These are phyloP conservation scores for Rhodinocichla rosea DNA, from an alignment of 2,113 vertebrate species.

Conservation along the genomic window DNA sequence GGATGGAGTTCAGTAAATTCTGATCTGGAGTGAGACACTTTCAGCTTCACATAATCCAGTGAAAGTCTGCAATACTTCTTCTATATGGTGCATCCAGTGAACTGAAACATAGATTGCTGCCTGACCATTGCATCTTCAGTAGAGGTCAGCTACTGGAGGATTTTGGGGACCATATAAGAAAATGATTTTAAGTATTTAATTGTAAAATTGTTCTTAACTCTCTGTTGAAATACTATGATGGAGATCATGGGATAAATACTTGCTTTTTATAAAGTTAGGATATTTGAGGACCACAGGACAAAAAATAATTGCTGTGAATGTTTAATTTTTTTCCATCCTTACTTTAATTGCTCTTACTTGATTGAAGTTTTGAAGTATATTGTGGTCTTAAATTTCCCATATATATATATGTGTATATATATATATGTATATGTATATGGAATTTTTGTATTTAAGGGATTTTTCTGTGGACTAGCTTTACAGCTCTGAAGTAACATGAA, in stretches of 20 bases:
- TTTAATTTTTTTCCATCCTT: neutral
- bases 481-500: neutral
- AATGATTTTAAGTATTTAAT: neutral
- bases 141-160: neutral
- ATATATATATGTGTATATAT: too few relatives aligned
- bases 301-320: neutral
- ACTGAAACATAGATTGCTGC: neutral
- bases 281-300: neutral
- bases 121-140: neutral
- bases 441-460: neutral
- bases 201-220: neutral
- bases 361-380: neutral
- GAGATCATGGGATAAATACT: neutral
- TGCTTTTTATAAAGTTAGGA: neutral
- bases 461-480: neutral
- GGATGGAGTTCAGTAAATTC: constrained; percentile 60
- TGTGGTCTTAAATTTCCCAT: neutral
- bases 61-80: constrained; percentile 20
- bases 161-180: neutral
- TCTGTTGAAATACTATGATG: neutral
- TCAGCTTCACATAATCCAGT: constrained; percentile 15
- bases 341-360: neutral
- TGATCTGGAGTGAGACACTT: neutral
- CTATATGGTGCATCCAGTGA: neutral
- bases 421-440: too few relatives aligned